A percentile compares a stretch with the other conserved stretches of the same genome.
phyloP scores from a whole-genome alignment of 1,140 invertebrate species.

The Neotoxoptera formosana region DNA sequence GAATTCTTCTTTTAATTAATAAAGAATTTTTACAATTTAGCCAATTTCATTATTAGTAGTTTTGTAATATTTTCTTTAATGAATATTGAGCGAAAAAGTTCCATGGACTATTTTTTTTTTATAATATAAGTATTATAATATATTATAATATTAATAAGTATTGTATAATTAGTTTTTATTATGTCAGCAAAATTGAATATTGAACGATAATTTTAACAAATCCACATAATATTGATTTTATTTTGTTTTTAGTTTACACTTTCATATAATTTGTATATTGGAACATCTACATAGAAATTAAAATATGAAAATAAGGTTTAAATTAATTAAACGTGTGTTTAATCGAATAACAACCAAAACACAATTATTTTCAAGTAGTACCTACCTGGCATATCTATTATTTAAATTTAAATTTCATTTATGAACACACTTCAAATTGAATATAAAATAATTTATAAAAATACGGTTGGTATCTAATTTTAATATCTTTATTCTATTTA shows the following conservation, averaged over 20 bases:
- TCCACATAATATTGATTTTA: neutral
- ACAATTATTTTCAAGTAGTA: neutral
- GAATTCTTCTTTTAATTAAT: too few species aligned
- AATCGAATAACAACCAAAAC: neutral
- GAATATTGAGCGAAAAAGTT: neutral
- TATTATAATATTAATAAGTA: neutral
- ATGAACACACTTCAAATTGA: neutral
- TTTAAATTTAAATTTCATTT: neutral
- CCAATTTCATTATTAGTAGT: too few species aligned
- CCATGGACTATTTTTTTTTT: neutral
- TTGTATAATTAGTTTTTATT: neutral
- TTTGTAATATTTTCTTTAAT: neutral
- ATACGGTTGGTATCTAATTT: neutral
- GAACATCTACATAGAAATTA: neutral
- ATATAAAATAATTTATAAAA: neutral
- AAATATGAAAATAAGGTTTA: neutral
- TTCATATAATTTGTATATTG: neutral
- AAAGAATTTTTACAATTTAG: too few species aligned
- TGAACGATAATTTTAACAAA: neutral
- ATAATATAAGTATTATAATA: too few species aligned
- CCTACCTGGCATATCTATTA: neutral
- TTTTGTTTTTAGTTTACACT: neutral
- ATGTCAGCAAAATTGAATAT: neutral
- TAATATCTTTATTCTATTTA: neutral
- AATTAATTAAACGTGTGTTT: conserved; percentile 12